These are phyloP conservation scores for Microvelia longipes DNA, from an alignment of 1,140 invertebrate genomes.

Conservation along the genomic window DNA sequence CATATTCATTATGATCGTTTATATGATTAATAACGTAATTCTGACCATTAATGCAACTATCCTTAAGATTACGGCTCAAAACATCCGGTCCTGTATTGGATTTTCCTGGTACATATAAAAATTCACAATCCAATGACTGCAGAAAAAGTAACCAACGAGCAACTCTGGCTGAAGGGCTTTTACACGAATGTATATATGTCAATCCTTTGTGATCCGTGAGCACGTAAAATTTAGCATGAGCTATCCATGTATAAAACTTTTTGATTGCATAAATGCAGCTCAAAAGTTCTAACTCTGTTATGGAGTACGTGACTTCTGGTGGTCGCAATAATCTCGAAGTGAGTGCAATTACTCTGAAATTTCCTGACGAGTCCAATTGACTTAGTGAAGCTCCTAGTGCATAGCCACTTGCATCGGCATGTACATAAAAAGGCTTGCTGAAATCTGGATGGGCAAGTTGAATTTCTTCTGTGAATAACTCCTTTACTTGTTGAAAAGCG, in stretches of 20 bases:
- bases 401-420: background rate
- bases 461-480: background rate
- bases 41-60: background rate
- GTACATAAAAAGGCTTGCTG: background rate
- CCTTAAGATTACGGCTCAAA: background rate
- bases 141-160: background rate
- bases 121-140: background rate
- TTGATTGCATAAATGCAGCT: background rate
- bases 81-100: background rate
- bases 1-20: background rate
- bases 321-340: background rate
- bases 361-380: background rate
- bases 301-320: background rate
- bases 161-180: background rate
- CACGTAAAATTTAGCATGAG: background rate
- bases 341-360: background rate
- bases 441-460: background rate
- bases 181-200: background rate
- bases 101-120: background rate
- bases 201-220: background rate
- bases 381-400: background rate
- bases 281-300: background rate
- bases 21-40: background rate
- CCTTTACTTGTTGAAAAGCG: background rate
- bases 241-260: background rate